These are phyloP conservation scores for Clarias pachynema DNA, from an alignment of 2,797 vertebrate genomes.

Conservation along the genomic window DNA sequence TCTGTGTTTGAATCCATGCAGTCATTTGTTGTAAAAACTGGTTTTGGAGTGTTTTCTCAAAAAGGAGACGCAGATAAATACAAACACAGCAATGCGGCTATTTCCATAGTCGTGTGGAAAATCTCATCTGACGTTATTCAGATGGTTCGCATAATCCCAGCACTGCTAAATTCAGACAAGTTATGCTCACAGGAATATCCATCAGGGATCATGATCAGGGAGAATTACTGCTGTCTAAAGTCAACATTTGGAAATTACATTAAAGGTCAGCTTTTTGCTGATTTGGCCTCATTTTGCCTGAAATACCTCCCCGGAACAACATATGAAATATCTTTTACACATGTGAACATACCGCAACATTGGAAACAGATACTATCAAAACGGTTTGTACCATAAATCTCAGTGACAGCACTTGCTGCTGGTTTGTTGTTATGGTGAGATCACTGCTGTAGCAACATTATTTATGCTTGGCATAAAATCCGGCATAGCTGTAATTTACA, in stretches of 20 bases:
- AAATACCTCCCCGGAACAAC: slow-evolving; percentile 41
- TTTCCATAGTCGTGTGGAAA: slow-evolving; percentile 14
- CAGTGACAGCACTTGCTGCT: slow-evolving; percentile 45
- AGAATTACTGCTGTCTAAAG: slow-evolving; percentile 33
- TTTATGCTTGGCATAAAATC: slow-evolving; percentile 44
- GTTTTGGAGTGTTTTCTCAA: neutral
- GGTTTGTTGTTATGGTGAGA: slow-evolving; percentile 52
- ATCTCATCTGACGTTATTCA: neutral
- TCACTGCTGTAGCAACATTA: slow-evolving; percentile 40
- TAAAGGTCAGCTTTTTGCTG: slow-evolving; percentile 34
- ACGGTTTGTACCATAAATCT: slow-evolving; percentile 34
- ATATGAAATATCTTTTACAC: slow-evolving; percentile 47
- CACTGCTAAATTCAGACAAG: slow-evolving; percentile 23
- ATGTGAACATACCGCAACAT: slow-evolving; percentile 38
- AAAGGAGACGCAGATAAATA: slow-evolving; percentile 13
- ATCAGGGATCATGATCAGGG: slow-evolving; percentile 24
- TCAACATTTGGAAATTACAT: slow-evolving; percentile 41
- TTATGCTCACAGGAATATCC: slow-evolving; percentile 16
- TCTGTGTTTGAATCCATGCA: neutral
- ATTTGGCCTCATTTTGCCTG: slow-evolving; percentile 27
- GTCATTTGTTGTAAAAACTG: neutral
- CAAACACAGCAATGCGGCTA: slow-evolving; percentile 8
- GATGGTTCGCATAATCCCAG: slow-evolving; percentile 6
- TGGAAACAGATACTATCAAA: slow-evolving; percentile 43
- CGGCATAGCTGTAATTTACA: slow-evolving; percentile 30